Percentiles rank a stretch among this genome's conserved stretches.
phyloP scores from a whole-genome alignment of 2,797 vertebrate species.

The Zenarchopterus dispar region DNA sequence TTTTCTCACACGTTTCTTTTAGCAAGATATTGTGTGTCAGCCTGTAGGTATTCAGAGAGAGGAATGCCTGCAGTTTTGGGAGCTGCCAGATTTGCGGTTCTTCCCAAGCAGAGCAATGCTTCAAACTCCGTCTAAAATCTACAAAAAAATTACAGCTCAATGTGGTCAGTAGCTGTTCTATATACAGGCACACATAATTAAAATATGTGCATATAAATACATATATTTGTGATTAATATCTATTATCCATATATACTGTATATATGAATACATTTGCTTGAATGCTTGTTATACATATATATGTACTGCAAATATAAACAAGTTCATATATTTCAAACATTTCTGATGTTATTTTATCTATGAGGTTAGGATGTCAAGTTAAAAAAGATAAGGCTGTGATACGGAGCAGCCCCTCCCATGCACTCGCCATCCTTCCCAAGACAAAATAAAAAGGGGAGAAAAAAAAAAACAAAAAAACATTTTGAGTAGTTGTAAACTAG shows the following conservation, averaged over 20 bases:
- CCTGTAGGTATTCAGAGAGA: constrained; percentile 84
- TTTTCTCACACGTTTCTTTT: constrained; percentile 79
- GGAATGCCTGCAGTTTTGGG: constrained; percentile 92
- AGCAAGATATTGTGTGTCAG: constrained; percentile 82
- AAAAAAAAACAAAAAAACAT: constrained; percentile 83
- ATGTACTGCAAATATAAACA: constrained; percentile 97
- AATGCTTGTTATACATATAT: constrained; percentile 92
- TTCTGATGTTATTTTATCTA: constrained; percentile 92
- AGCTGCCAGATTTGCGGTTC: constrained; percentile 89
- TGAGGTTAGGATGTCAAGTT: constrained; percentile 86
- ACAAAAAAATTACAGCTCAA: constrained; percentile 97
- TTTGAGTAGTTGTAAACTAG: constrained; percentile 87
- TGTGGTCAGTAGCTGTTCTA: constrained; percentile 85
- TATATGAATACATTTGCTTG: constrained; percentile 84
- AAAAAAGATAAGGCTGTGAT: constrained; percentile 87
- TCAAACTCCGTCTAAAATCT: constrained; percentile 96
- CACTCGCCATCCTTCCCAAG: constrained; percentile 79
- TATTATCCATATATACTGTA: constrained; percentile 85
- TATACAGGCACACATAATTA: constrained; percentile 86
- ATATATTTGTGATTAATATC: constrained; percentile 86
- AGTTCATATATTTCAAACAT: constrained; percentile 96
- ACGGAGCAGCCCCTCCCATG: constrained; percentile 85
- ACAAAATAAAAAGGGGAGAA: constrained; percentile 78
- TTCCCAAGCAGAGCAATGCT: constrained; percentile 90
- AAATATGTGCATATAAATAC: constrained; percentile 89